Base-by-base conservation (phyloP, 2,797 vertebrate genomes). In the Sebastes steindachneri region DNA sequence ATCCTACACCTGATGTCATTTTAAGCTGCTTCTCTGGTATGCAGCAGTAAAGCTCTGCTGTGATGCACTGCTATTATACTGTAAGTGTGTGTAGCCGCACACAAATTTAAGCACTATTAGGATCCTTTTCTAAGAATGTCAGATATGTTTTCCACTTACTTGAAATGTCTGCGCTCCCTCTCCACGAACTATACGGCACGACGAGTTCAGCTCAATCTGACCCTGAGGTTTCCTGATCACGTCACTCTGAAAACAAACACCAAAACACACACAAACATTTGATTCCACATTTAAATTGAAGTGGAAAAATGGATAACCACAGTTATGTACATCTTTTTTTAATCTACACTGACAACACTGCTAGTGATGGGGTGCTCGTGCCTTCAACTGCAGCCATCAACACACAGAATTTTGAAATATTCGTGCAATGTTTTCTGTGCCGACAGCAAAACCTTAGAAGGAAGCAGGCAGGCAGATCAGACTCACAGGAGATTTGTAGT, bases 401-500 rank as follows among this genome's bases (percentile, higher is more conserved):
- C 55, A 58, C 51, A 23, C 14, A 55, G 35, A 29, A 58, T 31
- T 3, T 63, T 7, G 1, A 88, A 86, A 76, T 73, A 87, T 71
- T 83, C 31, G 4, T 77, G 88, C 60, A 62, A 76, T 77, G 71
- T 77, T 83, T 87, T 80, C 77, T 11, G 35, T 45, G 75, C 59
- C 51, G 68, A 73, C 21, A 55, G 64, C 26, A 65, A 70, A 82
- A 70, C 85, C 84, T 74, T 75, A 85, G 82, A 87, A 86, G 77
- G 83, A 85, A 79, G 71, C 74, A 33, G 72, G 15, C 73, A 2
- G 51, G 59, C 62, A 1, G 73, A 65, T 75, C 21, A 1, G 21
- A 95, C 98, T 98, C 91, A 99, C 98, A 11, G 98, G 98, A 68
- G 98, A 97, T 86, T 98, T 99, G 93, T 98, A 99, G 95, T 99